These are phyloP conservation scores for Tachystola acroxantha DNA, from an alignment of 2,888 invertebrate species.

Conservation along the genomic window DNA sequence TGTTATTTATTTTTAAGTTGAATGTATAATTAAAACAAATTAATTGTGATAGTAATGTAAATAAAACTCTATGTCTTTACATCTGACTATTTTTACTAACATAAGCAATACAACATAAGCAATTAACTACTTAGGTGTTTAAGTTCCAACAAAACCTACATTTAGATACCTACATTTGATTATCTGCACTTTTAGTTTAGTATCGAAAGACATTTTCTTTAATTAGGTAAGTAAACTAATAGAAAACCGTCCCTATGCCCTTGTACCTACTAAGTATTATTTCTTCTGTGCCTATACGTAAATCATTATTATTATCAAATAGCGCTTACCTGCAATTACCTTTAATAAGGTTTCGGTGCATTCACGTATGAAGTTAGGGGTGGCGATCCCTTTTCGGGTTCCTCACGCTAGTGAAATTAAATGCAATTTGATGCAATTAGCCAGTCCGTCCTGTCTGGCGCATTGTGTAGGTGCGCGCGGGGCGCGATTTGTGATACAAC, in stretches of 20 bases:
- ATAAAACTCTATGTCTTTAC: slow-evolving; percentile 43
- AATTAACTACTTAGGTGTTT: too few species aligned
- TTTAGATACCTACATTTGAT: too few species aligned
- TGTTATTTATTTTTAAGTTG: slow-evolving; percentile 70
- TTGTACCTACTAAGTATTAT: too few species aligned
- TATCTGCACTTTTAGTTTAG: too few species aligned
- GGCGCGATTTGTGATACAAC: too few species aligned
- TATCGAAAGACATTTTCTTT: too few species aligned
- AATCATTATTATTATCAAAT: slow-evolving; percentile 4
- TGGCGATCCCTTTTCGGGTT: slow-evolving; percentile 24
- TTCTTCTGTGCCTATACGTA: too few species aligned
- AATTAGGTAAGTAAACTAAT: too few species aligned
- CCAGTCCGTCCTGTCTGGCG: slow-evolving; percentile 24
- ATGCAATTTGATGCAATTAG: slow-evolving; percentile 52
- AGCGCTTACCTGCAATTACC: slow-evolving; percentile 14
- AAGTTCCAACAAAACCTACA: background rate
- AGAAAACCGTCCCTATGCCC: too few species aligned
- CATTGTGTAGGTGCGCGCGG: slow-evolving; percentile 1
- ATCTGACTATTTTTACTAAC: slow-evolving; percentile 4
- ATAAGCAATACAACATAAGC: too few species aligned
- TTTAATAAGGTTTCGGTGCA: slow-evolving; percentile 26
- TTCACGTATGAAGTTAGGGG: slow-evolving; percentile 25
- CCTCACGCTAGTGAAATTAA: slow-evolving; percentile 45
- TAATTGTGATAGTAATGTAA: slow-evolving; percentile 66
- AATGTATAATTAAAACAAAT: slow-evolving; percentile 29